Conservation (phyloP, 2,888 invertebrate genomes). For the Therioaphis trifolii region DNA sequence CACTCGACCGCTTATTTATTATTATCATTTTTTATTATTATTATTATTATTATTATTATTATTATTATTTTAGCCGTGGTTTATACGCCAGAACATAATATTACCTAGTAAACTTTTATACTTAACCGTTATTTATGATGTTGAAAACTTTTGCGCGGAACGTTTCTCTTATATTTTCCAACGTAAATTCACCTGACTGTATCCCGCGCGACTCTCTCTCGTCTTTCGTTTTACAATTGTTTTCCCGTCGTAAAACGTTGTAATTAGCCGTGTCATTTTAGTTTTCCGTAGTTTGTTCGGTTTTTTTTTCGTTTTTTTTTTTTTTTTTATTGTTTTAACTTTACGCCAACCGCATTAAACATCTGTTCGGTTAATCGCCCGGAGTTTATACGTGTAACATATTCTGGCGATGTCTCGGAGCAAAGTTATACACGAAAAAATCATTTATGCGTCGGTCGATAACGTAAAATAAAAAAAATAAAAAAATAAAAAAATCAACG, state of each 20-base stretch:
- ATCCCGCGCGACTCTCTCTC: neutral
- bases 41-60: constrained; percentile 23
- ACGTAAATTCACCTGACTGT: constrained; percentile 42
- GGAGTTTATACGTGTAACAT: constrained; percentile 1
- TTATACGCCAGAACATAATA: constrained; percentile 34
- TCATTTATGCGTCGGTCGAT: too few species aligned
- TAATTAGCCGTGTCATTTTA: constrained; percentile 42
- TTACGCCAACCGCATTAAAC: constrained; percentile 35
- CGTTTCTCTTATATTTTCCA: constrained; percentile 33
- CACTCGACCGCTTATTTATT: neutral
- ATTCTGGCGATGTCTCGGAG: neutral
- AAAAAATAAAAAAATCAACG: neutral
- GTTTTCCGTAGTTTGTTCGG: neutral
- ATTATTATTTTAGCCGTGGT: constrained; percentile 17
- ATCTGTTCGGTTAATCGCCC: constrained; percentile 44
- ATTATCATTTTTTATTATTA: neutral
- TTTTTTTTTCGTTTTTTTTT: neutral
- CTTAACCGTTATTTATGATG: constrained; percentile 56
- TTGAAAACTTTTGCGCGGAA: constrained; percentile 47
- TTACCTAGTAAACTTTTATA: constrained; percentile 54
- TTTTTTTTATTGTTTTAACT: constrained; percentile 25
- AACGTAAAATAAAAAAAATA: neutral
- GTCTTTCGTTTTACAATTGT: constrained; percentile 39
- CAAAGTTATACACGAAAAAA: too few species aligned
- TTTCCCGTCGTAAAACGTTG: constrained; percentile 48